Evolutionary conservation across 2,797 vertebrate genomes (phyloP).

Genomic region (Acanthis flammea): DNA sequence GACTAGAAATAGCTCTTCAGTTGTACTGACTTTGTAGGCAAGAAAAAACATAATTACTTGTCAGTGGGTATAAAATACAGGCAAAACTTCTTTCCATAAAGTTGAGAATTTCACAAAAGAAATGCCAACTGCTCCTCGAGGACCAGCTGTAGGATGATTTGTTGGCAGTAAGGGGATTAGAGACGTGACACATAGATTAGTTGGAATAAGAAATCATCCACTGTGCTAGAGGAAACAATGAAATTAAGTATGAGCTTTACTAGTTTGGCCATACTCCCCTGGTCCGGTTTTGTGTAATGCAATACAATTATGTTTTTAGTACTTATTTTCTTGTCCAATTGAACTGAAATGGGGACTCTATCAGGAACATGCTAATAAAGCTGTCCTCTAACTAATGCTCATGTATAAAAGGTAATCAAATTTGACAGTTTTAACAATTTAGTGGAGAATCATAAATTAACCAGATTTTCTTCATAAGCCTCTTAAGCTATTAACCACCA

Average conservation of each 20-base stretch:
- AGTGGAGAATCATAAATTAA: not conserved
- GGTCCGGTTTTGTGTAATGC: not conserved
- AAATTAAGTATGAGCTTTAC: not conserved
- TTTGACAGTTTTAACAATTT: not conserved
- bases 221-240: not conserved
- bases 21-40: not conserved
- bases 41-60: not conserved
- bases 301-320: not conserved
- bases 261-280: not conserved
- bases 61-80: not conserved
- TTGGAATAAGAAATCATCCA: not conserved
- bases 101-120: not conserved
- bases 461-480: not conserved
- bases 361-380: not conserved
- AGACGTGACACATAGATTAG: not conserved
- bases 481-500: not conserved
- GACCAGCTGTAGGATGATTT: not conserved
- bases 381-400: not conserved
- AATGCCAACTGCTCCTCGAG: not conserved
- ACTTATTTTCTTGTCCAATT: not conserved
- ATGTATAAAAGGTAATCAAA: not conserved
- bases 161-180: not conserved
- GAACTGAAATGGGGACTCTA: not conserved
- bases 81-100: not conserved
- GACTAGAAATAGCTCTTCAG: not conserved